phyloP scores from a whole-genome alignment of 2,113 vertebrate genomes.

The Trematomus loennbergii region DNA sequence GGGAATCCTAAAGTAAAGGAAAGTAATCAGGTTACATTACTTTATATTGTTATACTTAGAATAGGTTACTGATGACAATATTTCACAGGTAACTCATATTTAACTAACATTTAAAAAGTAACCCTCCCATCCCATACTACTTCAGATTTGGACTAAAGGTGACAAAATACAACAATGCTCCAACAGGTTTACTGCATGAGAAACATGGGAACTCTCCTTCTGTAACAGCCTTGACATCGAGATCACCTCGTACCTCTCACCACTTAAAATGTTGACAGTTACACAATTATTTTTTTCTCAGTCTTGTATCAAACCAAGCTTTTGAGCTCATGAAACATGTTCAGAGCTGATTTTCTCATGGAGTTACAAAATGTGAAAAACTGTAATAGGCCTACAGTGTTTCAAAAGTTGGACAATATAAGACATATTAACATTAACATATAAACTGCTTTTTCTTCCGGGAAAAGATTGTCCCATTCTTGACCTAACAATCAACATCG shows the following conservation, averaged over 20 bases:
- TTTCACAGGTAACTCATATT: no score
- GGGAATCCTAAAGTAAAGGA: no score
- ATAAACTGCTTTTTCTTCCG: no score
- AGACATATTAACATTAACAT: no score
- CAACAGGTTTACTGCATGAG: background rate
- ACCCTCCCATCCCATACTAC: no score
- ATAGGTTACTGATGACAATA: no score
- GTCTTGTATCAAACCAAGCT: background rate
- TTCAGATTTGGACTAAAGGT: background rate
- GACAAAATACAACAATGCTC: background rate
- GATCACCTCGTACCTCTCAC: background rate
- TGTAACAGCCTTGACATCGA: slow-evolving; percentile 3
- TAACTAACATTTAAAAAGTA: no score
- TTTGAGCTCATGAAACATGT: background rate
- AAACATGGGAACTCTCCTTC: background rate
- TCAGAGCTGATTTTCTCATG: background rate
- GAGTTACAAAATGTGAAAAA: background rate
- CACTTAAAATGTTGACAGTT: slow-evolving; percentile 10
- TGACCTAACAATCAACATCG: no score
- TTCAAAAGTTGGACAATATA: background rate
- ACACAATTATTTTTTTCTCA: background rate
- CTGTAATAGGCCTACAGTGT: background rate
- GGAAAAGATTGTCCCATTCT: no score
- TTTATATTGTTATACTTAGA: no score
- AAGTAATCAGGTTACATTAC: no score